Evolutionary conservation across 2,113 vertebrate species (phyloP).

Genomic region (Hemibagrus wyckioides): DNA sequence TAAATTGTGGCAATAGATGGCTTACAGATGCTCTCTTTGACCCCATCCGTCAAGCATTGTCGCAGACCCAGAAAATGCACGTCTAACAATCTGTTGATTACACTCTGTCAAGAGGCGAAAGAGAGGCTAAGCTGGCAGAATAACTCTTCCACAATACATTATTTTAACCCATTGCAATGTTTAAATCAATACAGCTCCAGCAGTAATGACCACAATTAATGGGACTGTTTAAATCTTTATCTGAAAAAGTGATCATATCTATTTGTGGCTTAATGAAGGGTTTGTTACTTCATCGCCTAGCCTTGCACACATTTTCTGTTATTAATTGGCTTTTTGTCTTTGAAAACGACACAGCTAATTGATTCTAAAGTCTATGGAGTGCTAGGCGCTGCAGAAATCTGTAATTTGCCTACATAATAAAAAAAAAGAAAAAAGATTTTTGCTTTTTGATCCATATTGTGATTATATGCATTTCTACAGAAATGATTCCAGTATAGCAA

Average conservation of each 20-base stretch:
- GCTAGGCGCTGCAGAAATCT: slow-evolving; percentile 10
- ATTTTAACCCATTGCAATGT: slow-evolving; percentile 77
- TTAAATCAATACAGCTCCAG: slow-evolving; percentile 77
- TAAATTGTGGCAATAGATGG: slow-evolving; percentile 98
- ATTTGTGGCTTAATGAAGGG: slow-evolving; percentile 72
- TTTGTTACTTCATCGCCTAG: slow-evolving; percentile 71
- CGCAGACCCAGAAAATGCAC: slow-evolving; percentile 93
- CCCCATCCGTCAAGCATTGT: slow-evolving; percentile 96
- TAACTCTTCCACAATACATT: slow-evolving; percentile 72
- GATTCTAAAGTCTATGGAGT: slow-evolving; percentile 37
- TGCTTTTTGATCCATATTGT: background rate
- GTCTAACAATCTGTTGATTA: slow-evolving; percentile 99
- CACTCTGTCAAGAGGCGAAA: slow-evolving; percentile 77
- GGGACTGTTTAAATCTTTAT: slow-evolving; percentile 69
- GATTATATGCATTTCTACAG: background rate
- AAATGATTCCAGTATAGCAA: background rate
- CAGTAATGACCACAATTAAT: slow-evolving; percentile 75
- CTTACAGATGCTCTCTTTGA: slow-evolving; percentile 89
- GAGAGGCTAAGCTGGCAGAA: slow-evolving; percentile 53
- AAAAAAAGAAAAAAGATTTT: slow-evolving; percentile 29
- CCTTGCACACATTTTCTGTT: slow-evolving; percentile 53
- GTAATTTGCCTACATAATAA: background rate
- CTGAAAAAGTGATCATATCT: slow-evolving; percentile 68
- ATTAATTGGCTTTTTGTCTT: slow-evolving; percentile 74
- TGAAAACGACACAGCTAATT: slow-evolving; percentile 43